Conservation (phyloP, 2,797 vertebrate species). For the Eremophila alpestris region DNA sequence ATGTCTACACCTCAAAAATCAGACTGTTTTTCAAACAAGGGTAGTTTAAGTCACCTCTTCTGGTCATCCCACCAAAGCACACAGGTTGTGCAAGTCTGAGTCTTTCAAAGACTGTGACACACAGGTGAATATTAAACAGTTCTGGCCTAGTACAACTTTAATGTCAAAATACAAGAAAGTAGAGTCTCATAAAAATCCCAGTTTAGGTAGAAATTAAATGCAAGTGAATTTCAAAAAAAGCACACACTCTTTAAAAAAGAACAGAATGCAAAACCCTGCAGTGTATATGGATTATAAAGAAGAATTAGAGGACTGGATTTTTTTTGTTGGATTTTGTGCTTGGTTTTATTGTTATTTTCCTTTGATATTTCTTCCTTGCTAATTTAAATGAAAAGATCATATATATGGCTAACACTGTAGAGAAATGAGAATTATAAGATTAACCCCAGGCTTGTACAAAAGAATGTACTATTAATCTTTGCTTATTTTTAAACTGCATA, state of each 20-base stretch:
- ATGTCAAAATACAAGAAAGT: not conserved
- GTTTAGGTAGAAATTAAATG: not conserved
- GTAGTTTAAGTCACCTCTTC: not conserved
- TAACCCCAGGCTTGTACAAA: not conserved
- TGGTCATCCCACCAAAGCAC: not conserved
- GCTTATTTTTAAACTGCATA: not conserved
- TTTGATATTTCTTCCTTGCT: not conserved
- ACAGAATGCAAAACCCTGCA: not conserved
- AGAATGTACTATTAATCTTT: not conserved
- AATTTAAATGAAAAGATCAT: not conserved
- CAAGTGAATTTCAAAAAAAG: not conserved
- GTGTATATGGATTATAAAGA: not conserved
- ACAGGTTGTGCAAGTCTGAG: not conserved
- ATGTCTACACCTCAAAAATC: not conserved
- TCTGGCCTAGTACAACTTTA: not conserved
- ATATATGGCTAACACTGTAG: not conserved
- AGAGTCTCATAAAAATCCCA: not conserved
- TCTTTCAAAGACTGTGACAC: not conserved
- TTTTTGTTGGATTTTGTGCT: not conserved
- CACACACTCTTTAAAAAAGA: not conserved
- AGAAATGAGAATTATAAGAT: not conserved
- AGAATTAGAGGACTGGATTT: rapidly evolving
- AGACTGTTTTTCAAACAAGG: not conserved
- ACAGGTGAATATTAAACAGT: not conserved
- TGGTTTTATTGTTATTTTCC: not conserved